phyloP scores from a whole-genome alignment of 2,113 vertebrate genomes.

The Syngnathus floridae region DNA sequence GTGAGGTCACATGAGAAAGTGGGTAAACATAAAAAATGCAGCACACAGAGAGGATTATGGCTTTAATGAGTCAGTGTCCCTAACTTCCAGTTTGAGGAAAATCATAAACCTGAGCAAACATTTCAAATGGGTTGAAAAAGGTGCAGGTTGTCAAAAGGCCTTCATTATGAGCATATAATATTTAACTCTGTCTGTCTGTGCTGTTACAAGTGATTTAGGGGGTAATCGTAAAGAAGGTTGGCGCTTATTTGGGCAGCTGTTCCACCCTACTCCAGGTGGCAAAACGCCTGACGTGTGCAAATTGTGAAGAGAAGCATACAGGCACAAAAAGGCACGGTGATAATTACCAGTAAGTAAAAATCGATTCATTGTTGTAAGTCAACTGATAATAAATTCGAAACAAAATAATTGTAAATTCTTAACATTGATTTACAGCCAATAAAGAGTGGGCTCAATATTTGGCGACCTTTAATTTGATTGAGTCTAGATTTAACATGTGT shows the following conservation, averaged over 20 bases:
- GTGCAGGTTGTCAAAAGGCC: slow-evolving; percentile 41
- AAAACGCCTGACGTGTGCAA: slow-evolving; percentile 33
- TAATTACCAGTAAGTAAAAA: too few species aligned
- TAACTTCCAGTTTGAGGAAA: slow-evolving; percentile 59
- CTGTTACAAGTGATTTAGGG: slow-evolving; percentile 47
- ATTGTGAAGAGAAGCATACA: neutral
- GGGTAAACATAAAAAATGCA: slow-evolving; percentile 47
- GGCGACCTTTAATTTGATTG: too few species aligned
- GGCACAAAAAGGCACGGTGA: too few species aligned
- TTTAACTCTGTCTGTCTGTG: slow-evolving; percentile 47
- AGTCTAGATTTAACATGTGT: too few species aligned
- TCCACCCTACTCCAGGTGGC: neutral
- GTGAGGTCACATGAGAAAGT: slow-evolving; percentile 28
- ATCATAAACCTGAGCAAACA: slow-evolving; percentile 57
- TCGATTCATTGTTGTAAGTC: too few species aligned
- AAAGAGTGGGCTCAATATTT: too few species aligned
- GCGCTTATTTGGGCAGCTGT: slow-evolving; percentile 26
- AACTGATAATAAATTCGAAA: too few species aligned
- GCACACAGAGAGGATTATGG: slow-evolving; percentile 36
- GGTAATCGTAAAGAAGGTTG: slow-evolving; percentile 37
- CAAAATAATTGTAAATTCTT: too few species aligned
- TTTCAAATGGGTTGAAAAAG: slow-evolving; percentile 28
- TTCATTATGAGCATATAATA: slow-evolving; percentile 49
- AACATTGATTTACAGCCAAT: too few species aligned
- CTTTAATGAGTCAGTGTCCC: slow-evolving; percentile 41